phyloP scores from a whole-genome alignment of 1,140 invertebrate species.

The Neodiprion fabricii region DNA sequence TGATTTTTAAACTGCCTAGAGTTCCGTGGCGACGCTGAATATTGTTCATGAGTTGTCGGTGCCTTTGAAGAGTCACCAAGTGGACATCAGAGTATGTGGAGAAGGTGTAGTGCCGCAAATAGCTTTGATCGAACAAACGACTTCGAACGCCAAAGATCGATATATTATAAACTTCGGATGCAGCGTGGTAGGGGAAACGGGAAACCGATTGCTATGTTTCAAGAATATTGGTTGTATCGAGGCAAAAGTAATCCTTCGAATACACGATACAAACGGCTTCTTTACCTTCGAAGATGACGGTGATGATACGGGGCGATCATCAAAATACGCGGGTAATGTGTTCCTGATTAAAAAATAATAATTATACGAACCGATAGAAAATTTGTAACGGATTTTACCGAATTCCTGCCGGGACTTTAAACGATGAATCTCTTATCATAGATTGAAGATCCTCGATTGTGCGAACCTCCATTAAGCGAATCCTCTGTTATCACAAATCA shows the following conservation, averaged over 20 bases:
- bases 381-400: too few species aligned
- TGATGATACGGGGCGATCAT: background rate
- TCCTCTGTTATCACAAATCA: too few species aligned
- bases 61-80: slow-evolving; percentile 28
- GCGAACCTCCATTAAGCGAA: too few species aligned
- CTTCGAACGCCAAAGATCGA: slow-evolving; percentile 15
- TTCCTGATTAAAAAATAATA: too few species aligned
- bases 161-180: slow-evolving; percentile 36
- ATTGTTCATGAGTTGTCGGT: slow-evolving; percentile 32
- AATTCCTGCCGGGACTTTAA: too few species aligned
- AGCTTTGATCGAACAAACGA: slow-evolving; percentile 35
- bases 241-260: slow-evolving; percentile 38
- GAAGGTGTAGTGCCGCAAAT: slow-evolving; percentile 49
- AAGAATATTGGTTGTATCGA: slow-evolving; percentile 42
- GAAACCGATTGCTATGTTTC: slow-evolving; percentile 28
- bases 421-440: too few species aligned
- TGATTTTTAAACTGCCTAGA: slow-evolving; percentile 26
- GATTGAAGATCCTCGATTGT: too few species aligned
- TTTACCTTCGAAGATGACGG: slow-evolving; percentile 16
- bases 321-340: background rate
- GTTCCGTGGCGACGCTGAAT: slow-evolving; percentile 34
- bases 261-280: slow-evolving; percentile 30
- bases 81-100: slow-evolving; percentile 40
- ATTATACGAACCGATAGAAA: too few species aligned
- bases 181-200: slow-evolving; percentile 32